Evolutionary conservation across 1,140 invertebrate genomes (phyloP), one percentile per base, ranked within the genome.

Genomic region (Microplitis demolitor): DNA sequence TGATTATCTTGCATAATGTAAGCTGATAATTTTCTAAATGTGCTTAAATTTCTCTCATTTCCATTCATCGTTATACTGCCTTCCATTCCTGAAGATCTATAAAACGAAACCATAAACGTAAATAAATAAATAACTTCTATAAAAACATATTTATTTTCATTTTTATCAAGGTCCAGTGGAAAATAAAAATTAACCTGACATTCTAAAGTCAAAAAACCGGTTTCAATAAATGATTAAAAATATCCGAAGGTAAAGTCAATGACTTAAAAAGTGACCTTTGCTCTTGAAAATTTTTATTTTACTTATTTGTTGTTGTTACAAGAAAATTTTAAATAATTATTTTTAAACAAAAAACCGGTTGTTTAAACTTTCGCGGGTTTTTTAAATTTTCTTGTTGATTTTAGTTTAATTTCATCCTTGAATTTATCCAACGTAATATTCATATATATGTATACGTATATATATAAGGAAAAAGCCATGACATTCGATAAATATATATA

Each of bases 1-100:
- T 98, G 95, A 88, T 98, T 98, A 82, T 98, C 96, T 86, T 98
- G 97, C 96, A 98, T 98, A 82, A 98, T 98, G 87, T 98, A 99
- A 79, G 95, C 96, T 0, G 96, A 97, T 73, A 98, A 90, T 88
- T 98, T 98, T 50, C 96, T 91, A 87, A 98, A 99, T 74, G 92
- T 91, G 70, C 95, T 93, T 72, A 97, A 85, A 85, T 97, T 95
- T 67, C 97, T 90, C 80, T 96, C 94, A 74, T 92, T 90, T 0
- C 94, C 95, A 82, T 97, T 97, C 86, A 95, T 94, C 64, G 93
- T 93, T 67, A 95, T 93, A 76, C 92, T 93, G 16, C 94, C 94
- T 78, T 93, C 91, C 82, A 92, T 91, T 56, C 92, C 93, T 31
- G 90, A 90, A 4, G 92, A 93, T 85, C 94, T 95, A 81, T 5